Percentiles rank a stretch among this genome's conserved stretches.
These are phyloP conservation scores for Enteromius anoplus DNA, from an alignment of 2,797 vertebrate genomes.

Conservation along the genomic window DNA sequence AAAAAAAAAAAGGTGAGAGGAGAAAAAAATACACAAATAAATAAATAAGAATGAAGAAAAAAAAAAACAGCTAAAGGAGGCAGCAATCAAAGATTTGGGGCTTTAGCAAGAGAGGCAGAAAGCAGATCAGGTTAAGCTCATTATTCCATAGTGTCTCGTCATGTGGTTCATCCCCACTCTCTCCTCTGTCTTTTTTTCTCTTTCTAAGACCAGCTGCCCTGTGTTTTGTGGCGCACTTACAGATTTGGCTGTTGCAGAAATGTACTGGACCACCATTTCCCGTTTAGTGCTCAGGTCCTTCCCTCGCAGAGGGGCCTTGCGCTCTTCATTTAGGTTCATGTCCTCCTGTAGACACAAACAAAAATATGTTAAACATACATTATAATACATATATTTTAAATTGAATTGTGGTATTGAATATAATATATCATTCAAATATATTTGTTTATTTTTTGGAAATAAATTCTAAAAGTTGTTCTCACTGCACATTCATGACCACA, in stretches of 20 bases:
- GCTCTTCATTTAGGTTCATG: slow-evolving; percentile 98
- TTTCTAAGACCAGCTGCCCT: neutral
- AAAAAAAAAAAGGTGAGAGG: slow-evolving; percentile 32
- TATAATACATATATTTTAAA: neutral
- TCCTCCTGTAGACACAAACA: slow-evolving; percentile 84
- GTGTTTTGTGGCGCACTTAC: slow-evolving; percentile 80
- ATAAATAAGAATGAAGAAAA: slow-evolving; percentile 54
- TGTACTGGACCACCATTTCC: slow-evolving; percentile 99
- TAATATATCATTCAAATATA: too few relatives aligned
- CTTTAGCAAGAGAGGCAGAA: slow-evolving; percentile 63
- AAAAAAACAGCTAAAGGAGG: slow-evolving; percentile 42
- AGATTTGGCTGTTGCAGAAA: slow-evolving; percentile 97
- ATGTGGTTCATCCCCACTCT: slow-evolving; percentile 59
- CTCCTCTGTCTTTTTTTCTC: slow-evolving; percentile 35
- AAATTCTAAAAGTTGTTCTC: neutral
- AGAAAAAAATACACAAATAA: slow-evolving; percentile 41
- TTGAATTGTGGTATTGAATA: too few relatives aligned
- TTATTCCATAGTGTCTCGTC: slow-evolving; percentile 60
- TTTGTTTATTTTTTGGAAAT: neutral
- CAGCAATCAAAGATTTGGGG: slow-evolving; percentile 68
- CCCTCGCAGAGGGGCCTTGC: slow-evolving; percentile 91
- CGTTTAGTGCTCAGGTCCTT: slow-evolving; percentile 94
- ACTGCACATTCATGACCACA: slow-evolving; percentile 13
- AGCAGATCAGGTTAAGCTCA: slow-evolving; percentile 68
- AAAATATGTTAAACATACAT: neutral